Evolutionary conservation across 2,888 invertebrate genomes (phyloP).

Genomic region (Orthosia gracilis): DNA sequence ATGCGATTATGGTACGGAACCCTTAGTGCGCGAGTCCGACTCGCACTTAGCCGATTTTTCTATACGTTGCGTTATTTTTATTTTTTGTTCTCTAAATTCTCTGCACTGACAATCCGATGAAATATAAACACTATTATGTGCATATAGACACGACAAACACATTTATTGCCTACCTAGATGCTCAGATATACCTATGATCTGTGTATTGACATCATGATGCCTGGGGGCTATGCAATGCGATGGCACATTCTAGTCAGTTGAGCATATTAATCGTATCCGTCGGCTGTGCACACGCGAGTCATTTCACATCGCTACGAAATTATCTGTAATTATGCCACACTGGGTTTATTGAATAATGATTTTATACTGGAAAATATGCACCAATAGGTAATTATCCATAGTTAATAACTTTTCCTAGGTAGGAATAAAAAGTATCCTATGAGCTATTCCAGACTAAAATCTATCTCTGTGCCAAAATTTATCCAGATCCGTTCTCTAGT

Average conservation of each 20-base stretch:
- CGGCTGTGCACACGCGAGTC: constrained; percentile 18
- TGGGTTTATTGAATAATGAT: neutral
- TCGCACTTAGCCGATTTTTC: too few species aligned
- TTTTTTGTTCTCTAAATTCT: too few species aligned
- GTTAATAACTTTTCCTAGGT: neutral
- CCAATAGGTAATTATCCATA: neutral
- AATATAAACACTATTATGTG: neutral
- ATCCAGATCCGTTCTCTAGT: too few species aligned
- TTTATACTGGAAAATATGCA: neutral
- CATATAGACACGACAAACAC: neutral
- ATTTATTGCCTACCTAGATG: neutral
- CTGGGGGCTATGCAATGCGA: constrained; percentile 17
- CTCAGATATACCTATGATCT: neutral
- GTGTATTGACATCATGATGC: constrained; percentile 31
- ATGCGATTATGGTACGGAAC: too few species aligned
- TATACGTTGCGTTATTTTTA: too few species aligned
- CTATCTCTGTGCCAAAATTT: too few species aligned
- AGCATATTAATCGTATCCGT: constrained; percentile 31
- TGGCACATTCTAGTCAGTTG: constrained; percentile 11
- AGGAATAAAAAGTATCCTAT: neutral
- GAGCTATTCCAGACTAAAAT: too few species aligned
- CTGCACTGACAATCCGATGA: too few species aligned
- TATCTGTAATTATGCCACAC: neutral
- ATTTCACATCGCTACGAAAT: constrained; percentile 34
- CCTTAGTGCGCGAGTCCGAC: too few species aligned